These are phyloP conservation scores for Platyscapa corneri DNA, from an alignment of 1,140 invertebrate species.

Conservation along the genomic window DNA sequence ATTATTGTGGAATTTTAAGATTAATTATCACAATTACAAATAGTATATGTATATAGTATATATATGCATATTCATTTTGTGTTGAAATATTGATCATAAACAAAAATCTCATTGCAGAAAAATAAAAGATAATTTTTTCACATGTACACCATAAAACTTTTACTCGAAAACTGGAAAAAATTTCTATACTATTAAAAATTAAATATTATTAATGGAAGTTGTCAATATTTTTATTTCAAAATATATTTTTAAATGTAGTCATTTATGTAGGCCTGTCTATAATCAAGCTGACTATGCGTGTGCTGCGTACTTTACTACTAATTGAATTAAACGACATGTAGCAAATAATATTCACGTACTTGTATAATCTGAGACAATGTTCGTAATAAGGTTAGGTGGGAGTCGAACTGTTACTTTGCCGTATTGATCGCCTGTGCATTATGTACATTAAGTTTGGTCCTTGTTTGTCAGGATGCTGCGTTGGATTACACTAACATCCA, in stretches of 20 bases:
- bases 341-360: not conserved
- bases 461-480: constrained; percentile 5
- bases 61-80: not conserved
- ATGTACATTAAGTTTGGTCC: not conserved
- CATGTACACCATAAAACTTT: too few relatives aligned
- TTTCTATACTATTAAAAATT: too few relatives aligned
- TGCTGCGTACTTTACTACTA: not conserved
- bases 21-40: too few relatives aligned
- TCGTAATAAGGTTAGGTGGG: not conserved
- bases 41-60: too few relatives aligned
- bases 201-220: not conserved
- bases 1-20: too few relatives aligned
- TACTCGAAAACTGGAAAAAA: too few relatives aligned
- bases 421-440: constrained; percentile 4
- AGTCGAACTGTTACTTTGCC: constrained; percentile 6
- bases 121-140: too few relatives aligned
- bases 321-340: constrained; percentile 32
- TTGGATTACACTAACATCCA: constrained; percentile 20
- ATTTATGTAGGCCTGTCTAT: not conserved
- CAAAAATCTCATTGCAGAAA: too few relatives aligned
- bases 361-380: constrained; percentile 28
- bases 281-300: constrained; percentile 1
- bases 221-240: not conserved
- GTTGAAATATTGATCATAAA: not conserved
- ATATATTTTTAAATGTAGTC: not conserved